Base-by-base conservation (phyloP, 53 echinoderm and acorn worm genomes). In the Arbacia lixula region DNA sequence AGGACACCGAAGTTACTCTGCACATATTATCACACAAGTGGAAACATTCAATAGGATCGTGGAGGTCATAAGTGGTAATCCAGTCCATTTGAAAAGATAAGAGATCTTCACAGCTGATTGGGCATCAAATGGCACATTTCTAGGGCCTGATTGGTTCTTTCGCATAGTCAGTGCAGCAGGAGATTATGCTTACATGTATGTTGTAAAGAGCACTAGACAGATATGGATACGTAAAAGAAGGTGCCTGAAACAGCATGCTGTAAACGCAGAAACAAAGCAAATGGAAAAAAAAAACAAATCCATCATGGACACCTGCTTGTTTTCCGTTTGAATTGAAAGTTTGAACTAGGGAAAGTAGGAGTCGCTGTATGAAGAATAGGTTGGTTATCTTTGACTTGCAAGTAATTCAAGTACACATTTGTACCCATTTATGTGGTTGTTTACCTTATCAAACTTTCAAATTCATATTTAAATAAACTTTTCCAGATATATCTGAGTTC, bases 141-240 rank as follows among this genome's bases (percentile, higher is more conserved):
- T 81, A 24, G 90, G 86, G 30, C 12, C 55, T 22, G 68, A 66
- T 33, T 89, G 86, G 86, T 89, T 66, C 72, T 86, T 66, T 29
- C 65, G 86, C 2, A 41, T 92, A 12, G 46, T 76, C 1, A 92
- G 85, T 53, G 77, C 65, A 33, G 89, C 89, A 25, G 84, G 92
- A 41, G 92, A 92, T 49, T 86, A 79, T 68, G 83, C 77, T 4
- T 92, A 50, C 27, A 39, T 90, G n/a, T 37, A 24, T 27, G 43
- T 76, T 40, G 76, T 55, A 39, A 39, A 68, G 68, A 68, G 68
- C 19, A 92, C 84, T 10, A 51, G 89, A 6, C 86, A 89, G 55
- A 41, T 92, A 32, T 86, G 83, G 83, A 37, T 89, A 6, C 73
- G 41, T 21, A 89, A 89, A 35, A 89, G 86, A 86, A 34, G 55